A percentile compares a stretch with the other conserved stretches of the same genome.
These are phyloP conservation scores for Blennius ocellaris DNA, from an alignment of 2,113 vertebrate genomes.

Conservation along the genomic window DNA sequence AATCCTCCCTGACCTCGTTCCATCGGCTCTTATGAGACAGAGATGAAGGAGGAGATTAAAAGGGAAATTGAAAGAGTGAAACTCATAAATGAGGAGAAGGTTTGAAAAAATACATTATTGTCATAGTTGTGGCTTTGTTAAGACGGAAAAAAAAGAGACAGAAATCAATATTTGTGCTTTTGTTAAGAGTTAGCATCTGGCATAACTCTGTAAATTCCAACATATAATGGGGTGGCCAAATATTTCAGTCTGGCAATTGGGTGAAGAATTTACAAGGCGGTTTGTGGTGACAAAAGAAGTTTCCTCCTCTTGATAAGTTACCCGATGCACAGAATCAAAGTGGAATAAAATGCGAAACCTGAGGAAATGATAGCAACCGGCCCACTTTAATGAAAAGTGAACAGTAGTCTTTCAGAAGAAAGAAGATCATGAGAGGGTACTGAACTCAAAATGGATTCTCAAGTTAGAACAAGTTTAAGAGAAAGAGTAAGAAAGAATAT, in stretches of 20 bases:
- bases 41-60: not conserved
- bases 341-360: not conserved
- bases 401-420: not conserved
- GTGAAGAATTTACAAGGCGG: slow-evolving; percentile 23
- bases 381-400: not conserved
- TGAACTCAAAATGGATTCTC: not conserved
- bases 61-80: slow-evolving; percentile 20
- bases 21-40: slow-evolving; percentile 41
- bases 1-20: slow-evolving; percentile 66
- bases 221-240: slow-evolving; percentile 30
- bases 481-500: not conserved
- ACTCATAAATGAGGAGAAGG: slow-evolving; percentile 13
- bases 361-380: not conserved
- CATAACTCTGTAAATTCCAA: slow-evolving; percentile 11
- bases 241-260: slow-evolving; percentile 31
- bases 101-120: not conserved
- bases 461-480: too few species aligned
- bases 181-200: too few species aligned
- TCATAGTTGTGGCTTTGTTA: not conserved
- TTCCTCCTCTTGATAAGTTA: not conserved
- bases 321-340: not conserved
- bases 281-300: slow-evolving; percentile 23
- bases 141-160: too few species aligned
- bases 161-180: too few species aligned
- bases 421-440: not conserved